phyloP scores from a whole-genome alignment of 2,888 invertebrate genomes.

The Nemapogon koenigi region DNA sequence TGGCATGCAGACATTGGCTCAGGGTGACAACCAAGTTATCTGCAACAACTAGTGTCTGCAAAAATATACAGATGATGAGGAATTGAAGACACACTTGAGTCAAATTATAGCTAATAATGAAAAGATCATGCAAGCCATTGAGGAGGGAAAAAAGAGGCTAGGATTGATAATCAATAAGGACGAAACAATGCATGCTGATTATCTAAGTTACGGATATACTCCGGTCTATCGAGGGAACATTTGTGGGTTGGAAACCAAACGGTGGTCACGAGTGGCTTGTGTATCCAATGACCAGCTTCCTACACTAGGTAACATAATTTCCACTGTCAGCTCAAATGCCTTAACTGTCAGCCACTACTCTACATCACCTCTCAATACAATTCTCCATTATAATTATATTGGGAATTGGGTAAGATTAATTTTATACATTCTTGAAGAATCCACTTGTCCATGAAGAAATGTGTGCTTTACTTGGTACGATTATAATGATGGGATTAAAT shows the following conservation, averaged over 20 bases:
- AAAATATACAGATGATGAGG: background rate
- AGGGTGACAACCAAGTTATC: conserved; percentile 6
- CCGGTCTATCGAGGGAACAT: conserved; percentile 3
- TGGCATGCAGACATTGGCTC: background rate
- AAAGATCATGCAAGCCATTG: conserved; percentile 1
- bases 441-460: background rate
- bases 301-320: conserved; percentile 1
- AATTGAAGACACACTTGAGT: background rate
- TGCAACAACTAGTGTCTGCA: background rate
- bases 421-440: too few relatives aligned
- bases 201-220: conserved; percentile 1
- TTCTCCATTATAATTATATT: conserved; percentile 2
- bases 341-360: conserved; percentile 1
- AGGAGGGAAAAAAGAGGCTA: background rate
- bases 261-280: conserved; percentile 7
- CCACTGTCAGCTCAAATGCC: conserved; percentile 6
- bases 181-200: conserved; percentile 5
- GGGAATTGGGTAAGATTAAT: conserved; percentile 1
- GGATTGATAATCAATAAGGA: conserved; percentile 4
- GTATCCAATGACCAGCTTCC: conserved; percentile 7
- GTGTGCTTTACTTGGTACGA: background rate
- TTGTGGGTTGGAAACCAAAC: background rate
- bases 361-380: background rate
- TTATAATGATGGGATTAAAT: conserved; percentile 3
- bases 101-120: conserved; percentile 1